Evolutionary conservation across 2,888 invertebrate genomes (phyloP).

Genomic region (Xestoiulus laeticollis): DNA sequence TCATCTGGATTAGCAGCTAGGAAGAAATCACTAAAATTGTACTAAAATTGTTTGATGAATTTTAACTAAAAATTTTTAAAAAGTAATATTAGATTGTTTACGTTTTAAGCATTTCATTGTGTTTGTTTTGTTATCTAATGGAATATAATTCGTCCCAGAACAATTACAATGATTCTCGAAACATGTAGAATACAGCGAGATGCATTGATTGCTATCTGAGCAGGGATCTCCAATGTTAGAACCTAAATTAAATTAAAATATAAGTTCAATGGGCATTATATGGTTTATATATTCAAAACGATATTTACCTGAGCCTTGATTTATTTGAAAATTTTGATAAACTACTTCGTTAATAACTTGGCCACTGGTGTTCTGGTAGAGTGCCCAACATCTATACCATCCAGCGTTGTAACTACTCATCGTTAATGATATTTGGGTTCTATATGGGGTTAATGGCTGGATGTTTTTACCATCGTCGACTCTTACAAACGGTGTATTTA

Average conservation of each 20-base stretch:
- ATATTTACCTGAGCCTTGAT: not conserved
- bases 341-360: not conserved
- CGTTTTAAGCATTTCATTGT: constrained; percentile 29
- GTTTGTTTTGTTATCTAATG: not conserved
- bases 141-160: not conserved
- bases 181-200: not conserved
- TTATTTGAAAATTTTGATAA: constrained; percentile 9
- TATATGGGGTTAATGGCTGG: not conserved
- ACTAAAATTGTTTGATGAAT: not conserved
- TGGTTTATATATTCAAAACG: not conserved
- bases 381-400: constrained; percentile 41
- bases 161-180: not conserved
- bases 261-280: not conserved
- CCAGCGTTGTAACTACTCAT: constrained; percentile 14
- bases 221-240: not conserved
- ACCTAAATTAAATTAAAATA: not conserved
- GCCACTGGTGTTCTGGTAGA: not conserved
- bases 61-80: not conserved
- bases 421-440: not conserved
- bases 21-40: not conserved
- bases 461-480: not conserved
- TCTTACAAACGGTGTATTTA: not conserved
- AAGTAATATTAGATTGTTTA: not conserved
- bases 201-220: not conserved
- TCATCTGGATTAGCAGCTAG: not conserved